Conservation (phyloP, 2,888 invertebrate species). For the Sphecodes monilicornis region DNA sequence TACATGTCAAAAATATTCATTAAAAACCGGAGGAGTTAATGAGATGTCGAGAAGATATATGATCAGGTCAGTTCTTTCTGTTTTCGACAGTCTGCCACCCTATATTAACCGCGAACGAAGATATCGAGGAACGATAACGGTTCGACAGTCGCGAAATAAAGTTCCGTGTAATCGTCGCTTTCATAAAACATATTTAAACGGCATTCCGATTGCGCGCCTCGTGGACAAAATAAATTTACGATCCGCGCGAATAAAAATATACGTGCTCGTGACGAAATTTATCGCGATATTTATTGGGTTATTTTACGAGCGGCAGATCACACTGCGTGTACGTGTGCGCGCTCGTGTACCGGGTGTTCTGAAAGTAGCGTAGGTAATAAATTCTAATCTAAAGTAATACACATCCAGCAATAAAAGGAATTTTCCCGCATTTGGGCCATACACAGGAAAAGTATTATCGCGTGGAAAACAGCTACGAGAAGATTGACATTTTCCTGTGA, state of each 20-base stretch:
- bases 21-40: neutral
- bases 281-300: slow-evolving; percentile 60
- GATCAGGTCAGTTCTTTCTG: neutral
- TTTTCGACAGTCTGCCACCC: neutral
- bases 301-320: slow-evolving; percentile 37
- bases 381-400: neutral
- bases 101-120: neutral
- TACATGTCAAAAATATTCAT: neutral
- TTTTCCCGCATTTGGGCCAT: neutral
- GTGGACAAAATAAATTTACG: slow-evolving; percentile 60
- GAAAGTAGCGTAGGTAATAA: neutral
- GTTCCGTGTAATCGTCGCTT: slow-evolving; percentile 35
- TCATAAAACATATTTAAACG: slow-evolving; percentile 62
- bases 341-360: slow-evolving; percentile 7
- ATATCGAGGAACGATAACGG: slow-evolving; percentile 8
- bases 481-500: neutral
- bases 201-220: slow-evolving; percentile 39
- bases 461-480: neutral
- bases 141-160: slow-evolving; percentile 28
- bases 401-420: neutral
- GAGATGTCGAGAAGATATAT: neutral
- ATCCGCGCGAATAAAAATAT: slow-evolving; percentile 59
- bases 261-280: slow-evolving; percentile 47
- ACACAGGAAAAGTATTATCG: neutral
- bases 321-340: neutral